A percentile compares a stretch with the other conserved stretches of the same genome.
Evolutionary conservation across 2,888 invertebrate species (phyloP).

Genomic region (Apoda limacodes): DNA sequence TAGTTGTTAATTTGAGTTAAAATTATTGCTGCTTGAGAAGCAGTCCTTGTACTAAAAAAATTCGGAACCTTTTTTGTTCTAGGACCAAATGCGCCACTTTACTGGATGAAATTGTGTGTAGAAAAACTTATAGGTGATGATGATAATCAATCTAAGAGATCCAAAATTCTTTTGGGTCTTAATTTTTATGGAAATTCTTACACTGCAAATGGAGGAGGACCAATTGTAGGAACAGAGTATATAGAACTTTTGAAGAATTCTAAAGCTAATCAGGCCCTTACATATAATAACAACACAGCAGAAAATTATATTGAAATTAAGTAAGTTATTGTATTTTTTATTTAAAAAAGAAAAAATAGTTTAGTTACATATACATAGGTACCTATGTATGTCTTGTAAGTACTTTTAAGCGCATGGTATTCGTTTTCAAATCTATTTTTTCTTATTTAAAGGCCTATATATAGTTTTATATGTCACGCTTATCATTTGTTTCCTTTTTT

Average conservation of each 20-base stretch:
- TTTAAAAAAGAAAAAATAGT: no score
- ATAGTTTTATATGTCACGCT: no score
- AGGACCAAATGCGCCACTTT: constrained; percentile 90
- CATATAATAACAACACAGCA: constrained; percentile 80
- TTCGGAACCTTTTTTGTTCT: no score
- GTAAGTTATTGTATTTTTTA: constrained; percentile 65
- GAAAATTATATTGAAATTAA: constrained; percentile 90
- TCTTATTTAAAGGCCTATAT: no score
- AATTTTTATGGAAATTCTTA: constrained; percentile 96
- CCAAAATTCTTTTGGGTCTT: constrained; percentile 87
- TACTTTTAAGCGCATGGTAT: no score
- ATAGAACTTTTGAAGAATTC: constrained; percentile 79
- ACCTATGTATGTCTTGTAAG: no score
- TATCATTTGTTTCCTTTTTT: no score
- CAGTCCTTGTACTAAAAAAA: no score
- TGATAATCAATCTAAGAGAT: constrained; percentile 67
- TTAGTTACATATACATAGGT: no score
- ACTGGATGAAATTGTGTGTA: constrained; percentile 85
- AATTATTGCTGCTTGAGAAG: no score
- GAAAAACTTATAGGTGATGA: constrained; percentile 76
- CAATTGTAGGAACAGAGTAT: constrained; percentile 84
- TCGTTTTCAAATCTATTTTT: no score
- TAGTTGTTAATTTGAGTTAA: no score
- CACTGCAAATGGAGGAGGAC: constrained; percentile 82
- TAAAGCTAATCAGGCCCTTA: constrained; percentile 76